Evolutionary conservation across 1,140 invertebrate genomes (phyloP).

Genomic region (Drosophila aff.): DNA sequence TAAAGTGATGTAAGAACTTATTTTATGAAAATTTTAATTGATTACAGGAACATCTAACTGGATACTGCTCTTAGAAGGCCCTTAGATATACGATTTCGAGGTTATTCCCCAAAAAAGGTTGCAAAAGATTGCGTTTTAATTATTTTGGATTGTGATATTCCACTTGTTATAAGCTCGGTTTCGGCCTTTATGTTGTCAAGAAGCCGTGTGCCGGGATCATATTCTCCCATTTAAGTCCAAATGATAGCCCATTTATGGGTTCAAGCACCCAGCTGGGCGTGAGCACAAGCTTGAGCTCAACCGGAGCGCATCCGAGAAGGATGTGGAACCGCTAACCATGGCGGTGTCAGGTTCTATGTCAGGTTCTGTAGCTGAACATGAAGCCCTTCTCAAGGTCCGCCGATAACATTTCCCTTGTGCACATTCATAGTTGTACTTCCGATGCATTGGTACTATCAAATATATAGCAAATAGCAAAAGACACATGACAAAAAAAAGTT

Average conservation of each 20-base stretch:
- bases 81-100: background rate
- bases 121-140: background rate
- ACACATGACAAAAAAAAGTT: background rate
- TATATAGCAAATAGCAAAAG: background rate
- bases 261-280: slow-evolving; percentile 48
- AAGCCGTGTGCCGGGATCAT: slow-evolving; percentile 13
- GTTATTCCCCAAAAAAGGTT: background rate
- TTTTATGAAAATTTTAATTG: background rate
- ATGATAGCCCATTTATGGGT: slow-evolving; percentile 40
- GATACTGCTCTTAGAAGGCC: background rate
- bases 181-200: slow-evolving; percentile 28
- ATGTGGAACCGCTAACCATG: slow-evolving; percentile 17
- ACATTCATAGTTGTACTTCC: slow-evolving; percentile 37
- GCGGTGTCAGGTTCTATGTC: slow-evolving; percentile 38
- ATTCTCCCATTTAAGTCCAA: slow-evolving; percentile 36
- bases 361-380: slow-evolving; percentile 35
- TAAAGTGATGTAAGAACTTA: background rate
- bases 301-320: slow-evolving; percentile 29
- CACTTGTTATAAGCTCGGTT: slow-evolving; percentile 3
- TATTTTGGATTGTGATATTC: background rate
- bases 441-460: slow-evolving; percentile 6
- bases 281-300: slow-evolving; percentile 34
- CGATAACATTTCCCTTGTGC: slow-evolving; percentile 26
- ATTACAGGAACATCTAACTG: background rate
- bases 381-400: slow-evolving; percentile 55